Conservation (phyloP, 2,888 invertebrate species). For the Lamellibrachia satsuma region DNA sequence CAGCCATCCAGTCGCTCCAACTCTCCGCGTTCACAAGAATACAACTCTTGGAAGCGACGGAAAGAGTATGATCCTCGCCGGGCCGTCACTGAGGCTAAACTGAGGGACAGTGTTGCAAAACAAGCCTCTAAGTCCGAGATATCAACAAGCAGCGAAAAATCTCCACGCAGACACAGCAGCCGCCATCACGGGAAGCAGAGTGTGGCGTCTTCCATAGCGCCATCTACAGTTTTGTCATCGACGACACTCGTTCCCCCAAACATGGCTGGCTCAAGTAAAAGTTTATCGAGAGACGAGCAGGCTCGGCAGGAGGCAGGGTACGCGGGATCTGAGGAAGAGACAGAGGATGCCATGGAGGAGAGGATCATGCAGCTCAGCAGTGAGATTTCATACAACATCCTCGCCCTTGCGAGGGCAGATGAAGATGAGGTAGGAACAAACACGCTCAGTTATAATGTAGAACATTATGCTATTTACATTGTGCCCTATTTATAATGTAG, state of each 20-base stretch:
- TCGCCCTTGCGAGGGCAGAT: background rate
- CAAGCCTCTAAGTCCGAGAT: background rate
- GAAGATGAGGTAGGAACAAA: background rate
- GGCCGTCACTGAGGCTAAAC: constrained; percentile 82
- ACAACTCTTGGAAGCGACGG: constrained; percentile 93
- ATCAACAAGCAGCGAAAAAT: background rate
- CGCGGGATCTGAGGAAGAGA: background rate
- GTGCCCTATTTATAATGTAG: no score
- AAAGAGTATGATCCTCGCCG: constrained; percentile 96
- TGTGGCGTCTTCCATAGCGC: no score
- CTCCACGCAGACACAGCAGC: background rate
- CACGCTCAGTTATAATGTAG: background rate
- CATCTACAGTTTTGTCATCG: background rate
- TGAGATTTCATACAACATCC: constrained; percentile 18
- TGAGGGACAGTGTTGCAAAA: background rate
- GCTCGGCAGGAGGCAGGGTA: background rate
- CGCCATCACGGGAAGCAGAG: background rate
- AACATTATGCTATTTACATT: no score
- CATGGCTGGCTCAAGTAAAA: background rate
- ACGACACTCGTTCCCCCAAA: background rate
- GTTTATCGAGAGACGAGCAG: background rate
- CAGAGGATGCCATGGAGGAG: constrained; percentile 19
- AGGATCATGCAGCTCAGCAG: constrained; percentile 7
- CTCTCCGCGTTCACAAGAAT: constrained; percentile 73
- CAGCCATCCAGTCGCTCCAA: constrained; percentile 39